phyloP scores from a whole-genome alignment of 2,888 invertebrate species.

The Embidobia sp. region DNA sequence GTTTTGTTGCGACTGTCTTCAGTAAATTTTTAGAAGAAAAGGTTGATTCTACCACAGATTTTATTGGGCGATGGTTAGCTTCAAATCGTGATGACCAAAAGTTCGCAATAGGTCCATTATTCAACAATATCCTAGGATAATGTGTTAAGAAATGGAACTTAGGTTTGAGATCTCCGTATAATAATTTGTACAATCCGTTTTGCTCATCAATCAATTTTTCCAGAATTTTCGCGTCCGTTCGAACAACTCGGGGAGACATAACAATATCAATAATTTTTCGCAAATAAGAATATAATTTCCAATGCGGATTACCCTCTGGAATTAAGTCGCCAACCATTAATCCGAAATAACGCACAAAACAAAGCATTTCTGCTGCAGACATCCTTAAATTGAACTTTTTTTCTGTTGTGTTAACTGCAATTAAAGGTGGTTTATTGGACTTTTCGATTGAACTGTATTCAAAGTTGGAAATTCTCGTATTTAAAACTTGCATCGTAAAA shows the following conservation, averaged over 20 bases:
- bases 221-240: conserved; percentile 7
- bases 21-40: conserved; percentile 22
- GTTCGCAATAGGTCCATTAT: conserved; percentile 8
- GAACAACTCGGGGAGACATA: conserved; percentile 7
- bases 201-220: neutral
- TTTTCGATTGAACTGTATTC: neutral
- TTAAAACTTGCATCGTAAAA: conserved; percentile 15
- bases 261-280: conserved; percentile 36
- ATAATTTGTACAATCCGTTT: conserved; percentile 8
- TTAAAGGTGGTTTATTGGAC: conserved; percentile 27
- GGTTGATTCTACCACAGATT: neutral
- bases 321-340: conserved; percentile 10
- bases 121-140: conserved; percentile 13
- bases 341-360: conserved; percentile 23
- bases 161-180: conserved; percentile 14
- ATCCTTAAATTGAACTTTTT: conserved; percentile 13
- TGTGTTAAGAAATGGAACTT: conserved; percentile 39
- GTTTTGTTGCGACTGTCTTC: conserved; percentile 19
- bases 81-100: conserved; percentile 32
- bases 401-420: neutral
- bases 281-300: conserved; percentile 19
- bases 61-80: conserved; percentile 14
- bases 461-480: conserved; percentile 14
- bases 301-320: conserved; percentile 2
- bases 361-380: conserved; percentile 17